These are phyloP conservation scores for Hippocampus zosterae DNA, from an alignment of 2,113 vertebrate genomes.

Conservation along the genomic window DNA sequence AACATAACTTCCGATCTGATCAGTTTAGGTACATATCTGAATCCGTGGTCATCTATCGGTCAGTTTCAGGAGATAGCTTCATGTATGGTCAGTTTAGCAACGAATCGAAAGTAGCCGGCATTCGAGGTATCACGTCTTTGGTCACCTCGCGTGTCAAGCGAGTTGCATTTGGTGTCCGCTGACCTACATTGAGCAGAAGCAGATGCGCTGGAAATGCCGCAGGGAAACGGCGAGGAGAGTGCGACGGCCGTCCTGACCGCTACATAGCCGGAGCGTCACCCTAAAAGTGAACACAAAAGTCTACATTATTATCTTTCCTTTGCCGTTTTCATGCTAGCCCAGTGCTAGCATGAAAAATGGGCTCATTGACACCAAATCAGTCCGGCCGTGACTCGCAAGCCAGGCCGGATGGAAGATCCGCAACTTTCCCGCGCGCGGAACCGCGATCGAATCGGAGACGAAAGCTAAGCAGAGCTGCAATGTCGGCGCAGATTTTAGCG, in stretches of 20 bases:
- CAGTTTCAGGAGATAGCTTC: no score
- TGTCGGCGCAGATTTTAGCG: no score
- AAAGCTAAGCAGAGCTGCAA: no score
- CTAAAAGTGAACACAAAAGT: not conserved
- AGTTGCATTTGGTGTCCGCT: not conserved
- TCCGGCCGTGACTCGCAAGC: no score
- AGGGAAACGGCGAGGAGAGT: not conserved
- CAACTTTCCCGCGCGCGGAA: no score
- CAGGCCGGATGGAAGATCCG: no score
- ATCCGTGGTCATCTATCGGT: no score
- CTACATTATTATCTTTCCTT: not conserved
- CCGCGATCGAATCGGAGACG: no score
- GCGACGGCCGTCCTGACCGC: not conserved
- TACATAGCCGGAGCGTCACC: not conserved
- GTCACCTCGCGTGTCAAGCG: constrained; percentile 3
- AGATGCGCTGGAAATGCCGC: not conserved
- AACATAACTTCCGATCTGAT: no score
- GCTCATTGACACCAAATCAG: no score
- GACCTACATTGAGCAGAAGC: not conserved
- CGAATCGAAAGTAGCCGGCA: not conserved
- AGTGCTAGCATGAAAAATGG: not conserved
- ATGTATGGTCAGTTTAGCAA: no score
- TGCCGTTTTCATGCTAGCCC: not conserved
- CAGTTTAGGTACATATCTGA: no score
- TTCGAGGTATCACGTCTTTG: not conserved